Percentiles rank a stretch among this genome's conserved stretches.
Evolutionary conservation across 2,113 vertebrate genomes (phyloP).

Genomic region (Larimichthys crocea): DNA sequence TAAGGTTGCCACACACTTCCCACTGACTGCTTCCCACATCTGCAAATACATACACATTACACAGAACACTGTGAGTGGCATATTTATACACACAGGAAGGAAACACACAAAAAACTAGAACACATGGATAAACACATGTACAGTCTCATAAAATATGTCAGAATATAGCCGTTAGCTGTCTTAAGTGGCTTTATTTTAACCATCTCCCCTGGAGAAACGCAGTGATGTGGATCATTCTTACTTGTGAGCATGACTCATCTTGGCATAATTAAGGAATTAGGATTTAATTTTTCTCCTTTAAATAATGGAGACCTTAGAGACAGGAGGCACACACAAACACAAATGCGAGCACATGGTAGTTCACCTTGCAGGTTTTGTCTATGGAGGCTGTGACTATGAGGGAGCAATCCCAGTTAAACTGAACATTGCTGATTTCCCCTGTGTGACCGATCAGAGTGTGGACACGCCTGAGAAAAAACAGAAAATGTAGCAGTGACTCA

Average conservation of each 20-base stretch:
- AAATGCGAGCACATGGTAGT: neutral
- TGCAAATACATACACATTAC: conserved; percentile 66
- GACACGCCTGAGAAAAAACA: conserved; percentile 81
- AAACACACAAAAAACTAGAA: neutral
- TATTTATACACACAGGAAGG: neutral
- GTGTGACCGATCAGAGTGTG: conserved; percentile 89
- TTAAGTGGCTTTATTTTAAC: conserved; percentile 42
- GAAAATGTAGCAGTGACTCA: conserved; percentile 18
- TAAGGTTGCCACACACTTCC: conserved; percentile 87
- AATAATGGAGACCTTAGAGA: conserved; percentile 46
- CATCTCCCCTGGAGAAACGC: conserved; percentile 26
- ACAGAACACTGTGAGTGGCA: neutral
- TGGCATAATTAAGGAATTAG: conserved; percentile 68
- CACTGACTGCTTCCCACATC: conserved; percentile 90
- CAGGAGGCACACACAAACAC: neutral
- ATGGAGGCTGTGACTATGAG: conserved; percentile 91
- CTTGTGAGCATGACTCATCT: conserved; percentile 62
- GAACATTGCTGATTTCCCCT: conserved; percentile 91
- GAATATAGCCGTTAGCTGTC: conserved; percentile 17
- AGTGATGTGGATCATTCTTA: conserved; percentile 55
- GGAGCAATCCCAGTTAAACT: conserved; percentile 95
- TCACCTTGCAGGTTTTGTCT: conserved; percentile 95
- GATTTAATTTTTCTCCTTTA: conserved; percentile 56
- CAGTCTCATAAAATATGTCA: conserved; percentile 3
- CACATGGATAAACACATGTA: neutral